Percentiles rank a stretch among this genome's conserved stretches.
phyloP scores from a whole-genome alignment of 2,797 vertebrate species.

The Linurgus olivaceus region DNA sequence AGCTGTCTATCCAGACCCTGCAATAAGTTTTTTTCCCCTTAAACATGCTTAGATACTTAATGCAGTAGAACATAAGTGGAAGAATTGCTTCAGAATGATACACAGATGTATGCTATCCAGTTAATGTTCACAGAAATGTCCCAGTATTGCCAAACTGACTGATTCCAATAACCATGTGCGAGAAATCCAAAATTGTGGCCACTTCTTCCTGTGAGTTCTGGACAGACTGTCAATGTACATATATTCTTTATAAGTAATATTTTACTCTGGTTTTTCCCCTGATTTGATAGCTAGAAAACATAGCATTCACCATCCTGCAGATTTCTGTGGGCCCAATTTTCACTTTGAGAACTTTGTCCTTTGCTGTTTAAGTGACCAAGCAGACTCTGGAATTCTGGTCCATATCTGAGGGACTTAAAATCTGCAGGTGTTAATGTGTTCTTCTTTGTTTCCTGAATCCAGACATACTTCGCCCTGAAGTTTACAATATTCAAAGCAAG shows the following conservation, averaged over 20 bases:
- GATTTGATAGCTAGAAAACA: background rate
- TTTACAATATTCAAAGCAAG: background rate
- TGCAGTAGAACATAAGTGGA: background rate
- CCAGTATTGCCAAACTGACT: background rate
- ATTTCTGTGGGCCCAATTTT: background rate
- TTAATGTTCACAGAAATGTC: background rate
- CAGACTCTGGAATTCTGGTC: background rate
- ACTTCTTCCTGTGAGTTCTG: background rate
- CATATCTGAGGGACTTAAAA: background rate
- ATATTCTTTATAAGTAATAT: background rate
- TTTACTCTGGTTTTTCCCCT: background rate
- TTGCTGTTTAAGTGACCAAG: background rate
- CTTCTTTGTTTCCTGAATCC: background rate
- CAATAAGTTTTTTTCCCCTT: background rate
- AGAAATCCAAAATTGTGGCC: background rate
- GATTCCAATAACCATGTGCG: fast-evolving
- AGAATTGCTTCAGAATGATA: background rate
- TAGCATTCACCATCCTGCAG: background rate
- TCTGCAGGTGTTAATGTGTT: background rate
- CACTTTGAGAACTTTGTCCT: background rate
- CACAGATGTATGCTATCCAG: background rate
- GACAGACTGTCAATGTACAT: background rate
- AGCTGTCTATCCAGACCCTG: background rate
- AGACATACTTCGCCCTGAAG: background rate
- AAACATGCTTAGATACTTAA: background rate